Evolutionary conservation across 2,113 vertebrate genomes (phyloP), one percentile per base, ranked within the genome.

Genomic region (Accipiter virgatus): DNA sequence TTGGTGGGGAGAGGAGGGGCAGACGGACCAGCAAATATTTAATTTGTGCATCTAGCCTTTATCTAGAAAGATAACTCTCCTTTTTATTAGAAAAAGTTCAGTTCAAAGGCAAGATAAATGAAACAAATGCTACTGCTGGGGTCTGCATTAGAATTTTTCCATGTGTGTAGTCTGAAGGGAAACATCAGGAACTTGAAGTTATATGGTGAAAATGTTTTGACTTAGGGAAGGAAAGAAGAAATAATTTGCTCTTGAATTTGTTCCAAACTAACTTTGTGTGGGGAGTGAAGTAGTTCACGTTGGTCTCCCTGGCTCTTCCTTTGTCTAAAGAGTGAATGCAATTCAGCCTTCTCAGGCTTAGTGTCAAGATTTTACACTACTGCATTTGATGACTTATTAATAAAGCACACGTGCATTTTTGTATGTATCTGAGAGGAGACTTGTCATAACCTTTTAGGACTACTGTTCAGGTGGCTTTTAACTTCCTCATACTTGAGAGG

Each of bases 271-370:
- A 56, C 56, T 89, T 74, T 0, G 2, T 63, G 21, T 61, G 61
- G 47, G 16, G 7, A 68, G 27, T 62, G 61, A 80, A 73, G 71
- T 56, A 45, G 36, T 74, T 95, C 43, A 18, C 5, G 14, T 40
- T 63, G 18, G 23, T 68, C 21, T 83, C 40, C 7, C 8, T 53
- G 55, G 38, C 42, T 71, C 21, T 59, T 73, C 32, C 14, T 38
- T 81, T 65, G 47, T 12, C 36, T 73, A 10, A 38, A 50, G 22
- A 70, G 17, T 42, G 42, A 83, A 58, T 74, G 65, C 0, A 0
- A 16, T 61, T 65, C 74, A 45, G 17, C 0, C 0, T 25, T 53
- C 26, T 73, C 16, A 18, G 68, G 13, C 45, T 93, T 15, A 43
- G 18, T 43, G 65, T 86, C 36, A 67, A 70, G 40, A 48, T 86